Conservation (phyloP, 2,113 vertebrate genomes). For the Leucoraja erinaceus region DNA sequence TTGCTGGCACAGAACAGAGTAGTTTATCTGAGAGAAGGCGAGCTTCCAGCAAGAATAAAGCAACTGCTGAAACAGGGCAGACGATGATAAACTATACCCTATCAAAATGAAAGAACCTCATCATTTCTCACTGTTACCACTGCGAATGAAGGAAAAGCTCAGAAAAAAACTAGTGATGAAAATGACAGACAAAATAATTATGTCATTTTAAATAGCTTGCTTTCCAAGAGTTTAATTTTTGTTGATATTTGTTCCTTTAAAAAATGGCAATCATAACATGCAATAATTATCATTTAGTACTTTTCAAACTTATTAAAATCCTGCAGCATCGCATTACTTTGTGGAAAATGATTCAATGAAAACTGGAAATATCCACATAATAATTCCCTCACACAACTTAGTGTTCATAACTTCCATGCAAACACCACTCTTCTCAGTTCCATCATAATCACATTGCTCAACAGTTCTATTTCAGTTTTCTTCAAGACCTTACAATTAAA, state of each 20-base stretch:
- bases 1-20: not conserved
- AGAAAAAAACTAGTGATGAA: not conserved
- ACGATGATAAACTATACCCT: not conserved
- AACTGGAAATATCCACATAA: not conserved
- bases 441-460: not conserved
- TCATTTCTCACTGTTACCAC: not conserved
- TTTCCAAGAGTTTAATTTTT: not conserved
- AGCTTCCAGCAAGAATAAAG: not conserved
- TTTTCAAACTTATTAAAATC: not conserved
- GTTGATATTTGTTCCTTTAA: not conserved
- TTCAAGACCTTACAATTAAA: not conserved
- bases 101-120: not conserved
- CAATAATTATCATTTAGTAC: not conserved
- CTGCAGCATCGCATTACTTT: not conserved
- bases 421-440: not conserved
- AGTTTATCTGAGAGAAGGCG: not conserved
- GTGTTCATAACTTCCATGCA: not conserved
- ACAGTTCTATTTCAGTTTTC: not conserved
- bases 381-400: not conserved
- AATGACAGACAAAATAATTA: not conserved
- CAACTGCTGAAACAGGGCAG: not conserved
- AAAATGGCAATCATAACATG: not conserved
- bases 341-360: not conserved
- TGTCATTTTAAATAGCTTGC: not conserved
- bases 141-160: not conserved